Conservation (phyloP, 2,888 invertebrate species). For the Chymomyza caudatula region DNA sequence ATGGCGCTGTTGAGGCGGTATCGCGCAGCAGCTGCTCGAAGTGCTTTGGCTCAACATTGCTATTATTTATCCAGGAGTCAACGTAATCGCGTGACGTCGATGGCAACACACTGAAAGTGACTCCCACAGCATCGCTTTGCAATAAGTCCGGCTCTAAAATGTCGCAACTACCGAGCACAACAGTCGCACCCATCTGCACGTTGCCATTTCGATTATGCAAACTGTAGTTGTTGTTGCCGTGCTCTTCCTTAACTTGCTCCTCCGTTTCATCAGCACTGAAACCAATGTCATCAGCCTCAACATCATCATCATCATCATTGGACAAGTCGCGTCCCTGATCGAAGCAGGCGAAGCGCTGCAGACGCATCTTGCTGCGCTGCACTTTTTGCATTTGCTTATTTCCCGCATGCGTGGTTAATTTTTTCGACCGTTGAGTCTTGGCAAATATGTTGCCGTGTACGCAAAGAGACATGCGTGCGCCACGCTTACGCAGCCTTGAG, state of each 20-base stretch:
- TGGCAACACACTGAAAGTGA: conserved; percentile 19
- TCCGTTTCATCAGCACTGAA: neutral
- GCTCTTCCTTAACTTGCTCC: neutral
- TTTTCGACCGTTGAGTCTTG: conserved; percentile 28
- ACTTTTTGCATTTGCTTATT: conserved; percentile 15
- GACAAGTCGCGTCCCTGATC: conserved; percentile 33
- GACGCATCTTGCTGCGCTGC: conserved; percentile 33
- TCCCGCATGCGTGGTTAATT: neutral
- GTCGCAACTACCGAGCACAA: conserved; percentile 1
- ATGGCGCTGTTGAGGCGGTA: conserved; percentile 71
- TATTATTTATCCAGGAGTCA: conserved; percentile 12
- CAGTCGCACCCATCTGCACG: conserved; percentile 13
- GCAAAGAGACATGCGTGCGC: conserved; percentile 38
- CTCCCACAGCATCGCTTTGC: neutral
- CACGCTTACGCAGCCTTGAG: neutral
- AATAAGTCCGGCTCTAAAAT: neutral
- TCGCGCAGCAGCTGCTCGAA: conserved; percentile 67
- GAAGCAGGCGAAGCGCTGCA: conserved; percentile 33
- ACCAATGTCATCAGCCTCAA: neutral
- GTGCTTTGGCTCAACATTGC: conserved; percentile 3
- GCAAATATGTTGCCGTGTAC: conserved; percentile 60
- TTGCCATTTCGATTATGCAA: conserved; percentile 24
- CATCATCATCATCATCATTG: neutral
- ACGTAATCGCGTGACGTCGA: conserved; percentile 1
- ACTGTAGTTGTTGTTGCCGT: conserved; percentile 41